Evolutionary conservation across 2,797 vertebrate genomes (phyloP).

Genomic region (Chelidonichthys spinosus): DNA sequence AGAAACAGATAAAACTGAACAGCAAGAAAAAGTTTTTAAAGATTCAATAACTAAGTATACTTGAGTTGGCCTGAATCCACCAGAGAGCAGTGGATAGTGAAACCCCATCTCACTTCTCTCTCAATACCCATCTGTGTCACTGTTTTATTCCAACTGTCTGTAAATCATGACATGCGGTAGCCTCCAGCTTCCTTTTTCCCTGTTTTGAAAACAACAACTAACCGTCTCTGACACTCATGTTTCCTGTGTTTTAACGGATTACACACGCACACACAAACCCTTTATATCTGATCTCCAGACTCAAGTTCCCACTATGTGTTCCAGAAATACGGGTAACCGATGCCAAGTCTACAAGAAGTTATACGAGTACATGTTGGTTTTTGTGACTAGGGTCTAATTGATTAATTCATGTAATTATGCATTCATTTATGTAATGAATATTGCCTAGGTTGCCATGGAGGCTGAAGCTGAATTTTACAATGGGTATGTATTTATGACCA

Average conservation of each 20-base stretch:
- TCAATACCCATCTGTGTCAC: slow-evolving; percentile 25
- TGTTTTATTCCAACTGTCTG: slow-evolving; percentile 37
- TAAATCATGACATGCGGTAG: slow-evolving; percentile 46
- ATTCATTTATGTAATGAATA: not conserved
- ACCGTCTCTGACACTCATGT: slow-evolving; percentile 58
- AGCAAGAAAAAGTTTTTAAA: not conserved
- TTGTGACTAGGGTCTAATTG: not conserved
- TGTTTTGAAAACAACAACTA: slow-evolving; percentile 75
- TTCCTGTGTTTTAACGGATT: slow-evolving; percentile 69
- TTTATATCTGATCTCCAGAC: slow-evolving; percentile 14
- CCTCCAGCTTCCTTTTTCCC: slow-evolving; percentile 69
- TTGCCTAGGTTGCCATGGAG: not conserved
- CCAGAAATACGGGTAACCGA: not conserved
- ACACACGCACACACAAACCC: not conserved
- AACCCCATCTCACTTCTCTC: slow-evolving; percentile 26
- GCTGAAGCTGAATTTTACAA: not conserved
- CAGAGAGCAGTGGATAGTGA: slow-evolving; percentile 17
- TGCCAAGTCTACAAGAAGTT: not conserved
- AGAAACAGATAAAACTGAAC: not conserved
- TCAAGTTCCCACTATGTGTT: slow-evolving; percentile 33
- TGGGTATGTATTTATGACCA: no score
- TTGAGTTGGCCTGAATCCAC: not conserved
- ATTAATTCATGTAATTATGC: not conserved
- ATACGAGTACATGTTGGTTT: not conserved
- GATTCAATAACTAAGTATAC: not conserved